These are phyloP conservation scores for Chloroceryle aenea DNA, from an alignment of 2,113 vertebrate species.

Conservation along the genomic window DNA sequence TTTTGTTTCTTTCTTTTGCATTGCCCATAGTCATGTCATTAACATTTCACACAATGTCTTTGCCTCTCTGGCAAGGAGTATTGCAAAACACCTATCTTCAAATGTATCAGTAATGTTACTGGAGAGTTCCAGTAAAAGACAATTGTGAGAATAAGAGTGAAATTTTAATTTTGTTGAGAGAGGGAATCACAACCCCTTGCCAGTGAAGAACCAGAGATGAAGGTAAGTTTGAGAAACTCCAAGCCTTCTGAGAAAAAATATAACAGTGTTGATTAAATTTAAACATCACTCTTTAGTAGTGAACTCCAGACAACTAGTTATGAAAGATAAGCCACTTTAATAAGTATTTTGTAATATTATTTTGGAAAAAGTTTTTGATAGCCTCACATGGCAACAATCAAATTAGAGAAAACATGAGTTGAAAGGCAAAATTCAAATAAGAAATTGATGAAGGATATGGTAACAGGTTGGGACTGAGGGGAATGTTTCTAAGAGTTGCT, in stretches of 20 bases:
- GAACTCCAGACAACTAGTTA: background rate
- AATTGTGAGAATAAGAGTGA: background rate
- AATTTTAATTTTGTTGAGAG: background rate
- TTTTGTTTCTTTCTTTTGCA: background rate
- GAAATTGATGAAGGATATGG: background rate
- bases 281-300: background rate
- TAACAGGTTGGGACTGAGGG: background rate
- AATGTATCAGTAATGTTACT: background rate
- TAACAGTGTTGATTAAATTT: background rate
- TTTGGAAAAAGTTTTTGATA: background rate
- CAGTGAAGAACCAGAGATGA: background rate
- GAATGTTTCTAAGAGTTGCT: background rate
- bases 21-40: background rate
- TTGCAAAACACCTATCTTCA: background rate
- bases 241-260: background rate
- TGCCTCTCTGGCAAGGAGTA: background rate
- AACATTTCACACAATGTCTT: background rate
- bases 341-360: background rate
- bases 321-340: background rate
- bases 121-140: background rate
- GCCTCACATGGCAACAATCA: background rate
- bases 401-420: background rate
- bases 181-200: background rate
- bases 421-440: background rate
- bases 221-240: background rate